Percentiles rank a stretch among this genome's conserved stretches.
phyloP scores from a whole-genome alignment of 2,888 invertebrate genomes.

The Marronus borbonicus region DNA sequence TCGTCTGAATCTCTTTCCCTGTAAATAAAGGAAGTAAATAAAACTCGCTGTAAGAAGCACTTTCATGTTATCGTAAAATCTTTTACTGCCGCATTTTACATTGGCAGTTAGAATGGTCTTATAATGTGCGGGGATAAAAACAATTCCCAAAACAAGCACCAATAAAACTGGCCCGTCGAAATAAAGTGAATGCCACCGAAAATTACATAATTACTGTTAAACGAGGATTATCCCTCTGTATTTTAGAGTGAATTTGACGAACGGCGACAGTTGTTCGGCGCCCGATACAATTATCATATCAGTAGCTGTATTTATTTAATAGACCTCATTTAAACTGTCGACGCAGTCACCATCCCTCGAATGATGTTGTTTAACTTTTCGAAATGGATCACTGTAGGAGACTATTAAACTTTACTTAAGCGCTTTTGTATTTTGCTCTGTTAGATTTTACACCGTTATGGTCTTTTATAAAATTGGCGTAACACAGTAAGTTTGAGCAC shows the following conservation, averaged over 20 bases:
- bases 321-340: constrained; percentile 49
- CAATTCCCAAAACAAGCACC: constrained; percentile 38
- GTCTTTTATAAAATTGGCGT: too few species aligned
- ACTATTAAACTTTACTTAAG: constrained; percentile 32
- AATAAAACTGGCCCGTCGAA: constrained; percentile 36
- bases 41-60: constrained; percentile 34
- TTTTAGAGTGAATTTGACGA: constrained; percentile 49
- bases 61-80: constrained; percentile 46
- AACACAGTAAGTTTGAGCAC: too few species aligned
- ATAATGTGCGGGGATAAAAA: constrained; percentile 42
- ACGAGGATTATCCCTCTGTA: constrained; percentile 34
- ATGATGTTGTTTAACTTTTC: neutral
- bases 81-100: constrained; percentile 46
- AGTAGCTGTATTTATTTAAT: constrained; percentile 55
- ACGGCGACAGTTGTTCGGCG: constrained; percentile 52
- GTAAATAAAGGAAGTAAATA: constrained; percentile 28
- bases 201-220: constrained; percentile 47
- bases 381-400: constrained; percentile 37
- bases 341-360: constrained; percentile 14
- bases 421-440: constrained; percentile 24
- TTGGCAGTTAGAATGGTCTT: constrained; percentile 47
- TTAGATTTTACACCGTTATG: neutral
- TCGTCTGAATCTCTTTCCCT: constrained; percentile 15
- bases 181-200: constrained; percentile 41
- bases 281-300: constrained; percentile 55